Evolutionary conservation across 2,113 vertebrate species (phyloP).

Genomic region (Delphinapterus leucas): DNA sequence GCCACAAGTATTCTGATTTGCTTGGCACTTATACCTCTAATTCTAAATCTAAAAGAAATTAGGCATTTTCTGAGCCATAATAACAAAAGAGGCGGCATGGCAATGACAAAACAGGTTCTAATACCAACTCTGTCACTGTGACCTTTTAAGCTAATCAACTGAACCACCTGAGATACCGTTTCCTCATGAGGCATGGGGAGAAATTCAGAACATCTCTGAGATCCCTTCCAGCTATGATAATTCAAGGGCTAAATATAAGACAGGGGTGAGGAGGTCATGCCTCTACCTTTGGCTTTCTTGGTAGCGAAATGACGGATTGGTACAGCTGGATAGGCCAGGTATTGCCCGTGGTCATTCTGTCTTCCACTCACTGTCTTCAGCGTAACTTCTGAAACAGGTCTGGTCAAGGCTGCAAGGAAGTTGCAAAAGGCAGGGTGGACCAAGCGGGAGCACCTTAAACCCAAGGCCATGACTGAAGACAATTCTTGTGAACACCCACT

Average conservation of each 20-base stretch:
- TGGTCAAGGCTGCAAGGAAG: constrained; percentile 2
- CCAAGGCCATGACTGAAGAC: constrained; percentile 74
- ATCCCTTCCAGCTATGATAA: not conserved
- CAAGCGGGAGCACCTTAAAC: constrained; percentile 79
- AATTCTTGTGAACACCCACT: constrained; percentile 16
- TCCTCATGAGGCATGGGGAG: not conserved
- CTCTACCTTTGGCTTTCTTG: constrained; percentile 91
- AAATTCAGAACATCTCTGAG: not conserved
- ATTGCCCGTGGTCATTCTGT: constrained; percentile 17
- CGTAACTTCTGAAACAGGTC: constrained; percentile 55
- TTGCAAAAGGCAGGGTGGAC: constrained; percentile 79
- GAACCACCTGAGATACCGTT: not conserved
- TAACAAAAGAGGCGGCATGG: not conserved
- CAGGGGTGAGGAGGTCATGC: not conserved
- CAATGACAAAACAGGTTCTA: constrained; percentile 28
- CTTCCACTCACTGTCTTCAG: constrained; percentile 13
- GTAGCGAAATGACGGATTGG: constrained; percentile 87
- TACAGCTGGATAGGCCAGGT: constrained; percentile 1
- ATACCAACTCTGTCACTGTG: not conserved
- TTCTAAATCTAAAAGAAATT: constrained; percentile 38
- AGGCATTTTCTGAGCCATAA: constrained; percentile 26
- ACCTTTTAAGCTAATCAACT: not conserved
- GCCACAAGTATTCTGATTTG: not conserved
- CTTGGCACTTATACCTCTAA: constrained; percentile 35
- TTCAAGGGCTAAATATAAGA: not conserved